phyloP scores from a whole-genome alignment of 2,888 invertebrate genomes.

The Pseudococcus longispinus region DNA sequence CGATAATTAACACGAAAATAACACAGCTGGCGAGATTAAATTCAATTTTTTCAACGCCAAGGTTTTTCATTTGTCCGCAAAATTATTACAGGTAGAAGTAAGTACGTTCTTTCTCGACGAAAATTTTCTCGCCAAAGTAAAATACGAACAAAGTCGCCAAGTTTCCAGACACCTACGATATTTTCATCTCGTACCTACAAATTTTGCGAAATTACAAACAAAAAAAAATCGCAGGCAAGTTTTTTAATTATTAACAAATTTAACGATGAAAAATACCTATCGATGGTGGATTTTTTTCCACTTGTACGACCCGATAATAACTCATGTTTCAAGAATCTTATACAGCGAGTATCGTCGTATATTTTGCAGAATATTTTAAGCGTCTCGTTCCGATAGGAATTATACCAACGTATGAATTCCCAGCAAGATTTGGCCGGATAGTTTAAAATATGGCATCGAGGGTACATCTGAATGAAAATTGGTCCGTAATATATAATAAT shows the following conservation, averaged over 20 bases:
- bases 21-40: background rate
- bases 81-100: slow-evolving; percentile 10
- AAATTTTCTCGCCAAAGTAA: background rate
- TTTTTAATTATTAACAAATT: background rate
- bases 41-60: background rate
- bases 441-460: slow-evolving; percentile 15
- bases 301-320: background rate
- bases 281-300: background rate
- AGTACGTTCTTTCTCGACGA: background rate
- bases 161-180: background rate
- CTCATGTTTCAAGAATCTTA: background rate
- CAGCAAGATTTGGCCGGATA: background rate
- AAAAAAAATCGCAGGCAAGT: background rate
- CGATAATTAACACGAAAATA: slow-evolving; percentile 25
- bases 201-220: background rate
- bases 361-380: background rate
- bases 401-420: background rate
- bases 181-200: background rate
- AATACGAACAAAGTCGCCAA: background rate
- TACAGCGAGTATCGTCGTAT: background rate
- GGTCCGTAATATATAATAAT: slow-evolving; percentile 31
- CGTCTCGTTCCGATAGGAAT: background rate
- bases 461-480: slow-evolving; percentile 33
- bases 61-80: background rate
- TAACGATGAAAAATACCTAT: background rate